phyloP scores from a whole-genome alignment of 2,888 invertebrate genomes.

The Nemurella pictetii region DNA sequence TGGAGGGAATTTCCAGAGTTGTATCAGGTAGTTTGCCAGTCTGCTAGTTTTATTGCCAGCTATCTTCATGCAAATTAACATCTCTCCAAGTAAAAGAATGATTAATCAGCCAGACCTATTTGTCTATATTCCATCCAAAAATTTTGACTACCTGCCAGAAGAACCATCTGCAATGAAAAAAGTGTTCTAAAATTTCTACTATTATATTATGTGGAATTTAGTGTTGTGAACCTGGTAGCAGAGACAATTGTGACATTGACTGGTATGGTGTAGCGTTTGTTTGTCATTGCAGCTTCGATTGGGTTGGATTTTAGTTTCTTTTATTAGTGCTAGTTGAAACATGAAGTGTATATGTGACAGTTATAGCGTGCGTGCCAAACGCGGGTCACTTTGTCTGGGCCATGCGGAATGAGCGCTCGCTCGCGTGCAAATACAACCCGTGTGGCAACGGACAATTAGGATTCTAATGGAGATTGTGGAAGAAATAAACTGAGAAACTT shows the following conservation, averaged over 20 bases:
- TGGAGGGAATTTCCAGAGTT: too few relatives aligned
- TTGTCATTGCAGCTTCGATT: not conserved
- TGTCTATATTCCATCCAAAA: too few relatives aligned
- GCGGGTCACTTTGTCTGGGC: not conserved
- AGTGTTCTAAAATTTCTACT: too few relatives aligned
- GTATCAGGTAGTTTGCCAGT: too few relatives aligned
- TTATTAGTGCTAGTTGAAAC: not conserved
- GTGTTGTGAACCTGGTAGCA: not conserved
- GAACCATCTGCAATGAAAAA: too few relatives aligned
- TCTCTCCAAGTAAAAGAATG: too few relatives aligned
- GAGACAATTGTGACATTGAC: not conserved
- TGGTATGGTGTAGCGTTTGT: not conserved
- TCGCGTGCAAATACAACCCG: not conserved
- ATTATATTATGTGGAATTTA: too few relatives aligned
- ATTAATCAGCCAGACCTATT: too few relatives aligned
- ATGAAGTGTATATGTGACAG: not conserved
- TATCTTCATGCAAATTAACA: too few relatives aligned
- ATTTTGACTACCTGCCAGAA: too few relatives aligned
- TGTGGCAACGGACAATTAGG: not conserved
- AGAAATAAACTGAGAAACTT: slow-evolving; percentile 4
- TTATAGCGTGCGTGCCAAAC: not conserved
- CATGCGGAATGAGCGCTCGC: not conserved
- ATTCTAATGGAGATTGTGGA: not conserved
- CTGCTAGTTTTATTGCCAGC: too few relatives aligned
- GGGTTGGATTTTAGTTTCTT: not conserved